Base-by-base conservation (phyloP, 2,113 vertebrate species). In the Esox niger region DNA sequence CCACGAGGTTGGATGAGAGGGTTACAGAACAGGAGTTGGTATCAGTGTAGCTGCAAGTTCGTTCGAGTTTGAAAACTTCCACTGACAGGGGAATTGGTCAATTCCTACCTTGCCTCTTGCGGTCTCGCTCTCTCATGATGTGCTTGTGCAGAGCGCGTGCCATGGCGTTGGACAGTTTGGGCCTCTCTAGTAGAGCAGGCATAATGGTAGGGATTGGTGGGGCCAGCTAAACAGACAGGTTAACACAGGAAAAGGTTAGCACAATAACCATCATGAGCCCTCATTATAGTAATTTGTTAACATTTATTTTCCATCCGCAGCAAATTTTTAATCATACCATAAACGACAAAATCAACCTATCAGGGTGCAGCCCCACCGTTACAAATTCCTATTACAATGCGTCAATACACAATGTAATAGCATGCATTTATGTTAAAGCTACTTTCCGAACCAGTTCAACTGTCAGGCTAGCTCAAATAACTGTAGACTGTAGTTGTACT, bases 111-210 rank as follows among this genome's bases (percentile, higher is more conserved):
- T 96, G 95, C 81, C 95, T 91, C 84, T 95, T 95, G 65, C 95
- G 90, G 83, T 95, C 94, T 58, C 95, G 80, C 85, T 96, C 95
- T 77, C 93, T 93, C 95, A 95, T 96, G 80, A 96, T 95, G 86
- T 96, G 95, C 57, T 94, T 94, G 83, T 96, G 95, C 70, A 96
- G 87, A 58, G 95, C 95, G 86, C 94, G 85, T 58, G 94, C 95
- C 94, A 96, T 96, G 68, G 94, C 94, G 81, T 95, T 96, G 79
- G 95, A 94, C 75, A 96, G 93, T 86, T 96, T 96, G 60, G 95
- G 95, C 87, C 95, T 94, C 87, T 96, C 95, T 90, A 96, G 76
- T 66, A 96, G 89, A 70, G 95, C 95, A 47, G 95, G 95, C 95
- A 96, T 95, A 78, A 85, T 93, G 89, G 87, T 77, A 26, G 90